These are phyloP conservation scores for Onthophagus taurus DNA, from an alignment of 1,140 invertebrate species.

Conservation along the genomic window DNA sequence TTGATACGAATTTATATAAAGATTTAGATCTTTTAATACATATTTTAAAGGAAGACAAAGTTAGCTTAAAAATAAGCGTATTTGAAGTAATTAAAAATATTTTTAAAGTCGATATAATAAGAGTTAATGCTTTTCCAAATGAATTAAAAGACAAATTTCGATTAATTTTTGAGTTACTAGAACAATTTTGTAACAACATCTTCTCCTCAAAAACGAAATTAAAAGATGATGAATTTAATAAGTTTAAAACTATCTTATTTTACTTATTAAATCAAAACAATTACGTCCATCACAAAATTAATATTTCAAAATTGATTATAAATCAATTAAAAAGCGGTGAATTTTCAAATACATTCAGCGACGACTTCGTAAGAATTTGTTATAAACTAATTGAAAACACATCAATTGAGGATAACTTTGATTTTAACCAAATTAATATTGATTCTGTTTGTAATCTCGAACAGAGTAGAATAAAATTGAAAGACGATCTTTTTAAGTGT, in stretches of 20 bases:
- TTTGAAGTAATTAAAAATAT: constrained; percentile 23
- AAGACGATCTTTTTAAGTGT: not conserved
- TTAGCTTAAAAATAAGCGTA: constrained; percentile 23
- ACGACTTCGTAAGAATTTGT: constrained; percentile 8
- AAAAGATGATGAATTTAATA: not conserved
- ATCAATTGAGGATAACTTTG: too few species aligned
- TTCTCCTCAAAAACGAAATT: constrained; percentile 17
- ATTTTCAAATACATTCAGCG: constrained; percentile 18
- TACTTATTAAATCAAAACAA: not conserved
- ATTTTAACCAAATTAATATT: too few species aligned
- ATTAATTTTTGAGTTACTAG: constrained; percentile 22
- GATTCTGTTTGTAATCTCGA: too few species aligned
- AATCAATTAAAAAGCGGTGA: constrained; percentile 6
- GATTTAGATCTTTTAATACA: constrained; percentile 25
- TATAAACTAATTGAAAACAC: too few species aligned
- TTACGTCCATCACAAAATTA: constrained; percentile 5
- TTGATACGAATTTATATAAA: constrained; percentile 6
- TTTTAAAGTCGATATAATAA: constrained; percentile 14
- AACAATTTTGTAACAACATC: constrained; percentile 25
- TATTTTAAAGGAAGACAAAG: constrained; percentile 18
- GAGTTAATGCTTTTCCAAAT: constrained; percentile 15
- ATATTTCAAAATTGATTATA: constrained; percentile 12
- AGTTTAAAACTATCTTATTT: not conserved
- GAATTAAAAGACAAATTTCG: constrained; percentile 17
- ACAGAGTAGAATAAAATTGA: too few species aligned